Conservation (phyloP, 2,113 vertebrate species). For the Philantomba maxwellii region DNA sequence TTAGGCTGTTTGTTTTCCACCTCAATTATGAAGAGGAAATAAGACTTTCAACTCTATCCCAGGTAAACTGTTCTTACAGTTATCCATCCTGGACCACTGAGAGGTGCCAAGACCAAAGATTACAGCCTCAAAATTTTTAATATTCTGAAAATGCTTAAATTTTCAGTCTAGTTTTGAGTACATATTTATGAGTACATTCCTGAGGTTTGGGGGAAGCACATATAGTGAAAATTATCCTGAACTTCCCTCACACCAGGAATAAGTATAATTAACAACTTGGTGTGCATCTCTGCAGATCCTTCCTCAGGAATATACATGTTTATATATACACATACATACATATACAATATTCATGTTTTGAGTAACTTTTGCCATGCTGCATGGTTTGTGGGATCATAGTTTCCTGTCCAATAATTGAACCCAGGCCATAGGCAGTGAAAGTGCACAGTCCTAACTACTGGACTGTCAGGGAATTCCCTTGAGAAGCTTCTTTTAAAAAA, state of each 20-base stretch:
- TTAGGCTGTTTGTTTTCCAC: slow-evolving; percentile 55
- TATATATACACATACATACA: not conserved
- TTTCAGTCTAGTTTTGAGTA: not conserved
- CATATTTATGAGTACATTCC: not conserved
- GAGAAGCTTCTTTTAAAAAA: not conserved
- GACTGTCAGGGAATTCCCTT: not conserved
- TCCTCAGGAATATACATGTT: not conserved
- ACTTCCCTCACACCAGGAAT: not conserved
- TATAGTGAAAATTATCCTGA: not conserved
- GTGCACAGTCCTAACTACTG: not conserved
- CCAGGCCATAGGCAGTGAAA: not conserved
- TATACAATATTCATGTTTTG: not conserved
- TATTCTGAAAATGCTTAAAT: slow-evolving; percentile 1
- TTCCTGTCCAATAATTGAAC: not conserved
- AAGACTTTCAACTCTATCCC: slow-evolving; percentile 17
- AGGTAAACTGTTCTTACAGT: slow-evolving; percentile 10
- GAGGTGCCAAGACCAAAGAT: slow-evolving; percentile 55
- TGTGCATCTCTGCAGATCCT: not conserved
- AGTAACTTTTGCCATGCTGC: not conserved
- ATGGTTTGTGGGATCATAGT: not conserved
- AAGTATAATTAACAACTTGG: not conserved
- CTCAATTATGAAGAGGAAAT: slow-evolving; percentile 58
- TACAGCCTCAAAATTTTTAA: slow-evolving; percentile 39
- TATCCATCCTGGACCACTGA: slow-evolving; percentile 55
- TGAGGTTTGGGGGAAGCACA: not conserved